phyloP scores from a whole-genome alignment of 2,797 vertebrate genomes.

The Typhlichthys eigenmanni region DNA sequence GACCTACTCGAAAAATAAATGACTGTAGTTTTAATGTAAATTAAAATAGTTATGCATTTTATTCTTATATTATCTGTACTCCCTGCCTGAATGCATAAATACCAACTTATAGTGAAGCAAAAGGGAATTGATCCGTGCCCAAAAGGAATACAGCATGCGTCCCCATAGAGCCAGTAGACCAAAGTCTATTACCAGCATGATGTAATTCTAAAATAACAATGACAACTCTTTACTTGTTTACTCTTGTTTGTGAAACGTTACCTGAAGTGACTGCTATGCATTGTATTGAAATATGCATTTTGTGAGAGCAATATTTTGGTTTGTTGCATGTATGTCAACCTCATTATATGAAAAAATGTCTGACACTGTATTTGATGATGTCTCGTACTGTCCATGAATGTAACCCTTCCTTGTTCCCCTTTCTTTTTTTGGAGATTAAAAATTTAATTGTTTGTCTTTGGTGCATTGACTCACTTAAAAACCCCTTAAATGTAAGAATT shows the following conservation, averaged over 20 bases:
- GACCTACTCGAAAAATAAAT: too few relatives aligned
- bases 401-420: constrained; percentile 4
- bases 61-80: too few relatives aligned
- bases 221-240: constrained; percentile 6
- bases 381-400: constrained; percentile 49
- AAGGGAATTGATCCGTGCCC: constrained; percentile 10
- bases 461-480: background rate
- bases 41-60: too few relatives aligned
- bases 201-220: constrained; percentile 27
- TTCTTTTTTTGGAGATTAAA: constrained; percentile 45
- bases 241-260: constrained; percentile 30
- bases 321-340: constrained; percentile 50
- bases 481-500: background rate
- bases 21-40: too few relatives aligned
- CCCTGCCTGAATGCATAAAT: background rate
- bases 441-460: constrained; percentile 22
- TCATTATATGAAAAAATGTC: constrained; percentile 14
- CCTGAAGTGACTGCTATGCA: constrained; percentile 9
- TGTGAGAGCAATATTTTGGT: constrained; percentile 21
- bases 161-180: constrained; percentile 1
- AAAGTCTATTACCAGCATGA: constrained; percentile 44
- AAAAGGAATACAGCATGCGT: constrained; percentile 2
- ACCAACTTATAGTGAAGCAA: constrained; percentile 15
- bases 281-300: constrained; percentile 10
- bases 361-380: constrained; percentile 23